Conservation (phyloP, 2,113 vertebrate species). For the Thryonomys swinderianus region DNA sequence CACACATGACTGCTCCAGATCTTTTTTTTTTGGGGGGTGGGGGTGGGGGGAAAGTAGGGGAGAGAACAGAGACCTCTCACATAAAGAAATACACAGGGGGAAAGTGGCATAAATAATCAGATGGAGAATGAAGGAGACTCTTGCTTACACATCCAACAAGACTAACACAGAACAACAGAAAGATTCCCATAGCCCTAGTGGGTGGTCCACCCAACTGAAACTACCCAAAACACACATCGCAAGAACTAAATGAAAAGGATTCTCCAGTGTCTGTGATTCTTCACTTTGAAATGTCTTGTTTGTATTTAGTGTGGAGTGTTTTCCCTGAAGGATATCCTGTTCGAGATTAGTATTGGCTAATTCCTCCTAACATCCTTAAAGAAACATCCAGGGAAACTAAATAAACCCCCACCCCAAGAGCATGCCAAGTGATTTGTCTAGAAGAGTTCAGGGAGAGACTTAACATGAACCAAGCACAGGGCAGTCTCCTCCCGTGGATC, state of each 20-base stretch:
- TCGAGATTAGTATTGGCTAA: slow-evolving; percentile 84
- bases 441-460: not conserved
- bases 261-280: slow-evolving; percentile 50
- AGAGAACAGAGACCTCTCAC: not conserved
- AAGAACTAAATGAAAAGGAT: slow-evolving; percentile 37
- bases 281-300: slow-evolving; percentile 84
- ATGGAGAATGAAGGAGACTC: not conserved
- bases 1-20: not conserved
- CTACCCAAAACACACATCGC: not conserved
- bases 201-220: slow-evolving; percentile 51
- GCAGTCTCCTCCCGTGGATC: not conserved
- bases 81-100: not conserved
- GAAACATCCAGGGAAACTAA: slow-evolving; percentile 76
- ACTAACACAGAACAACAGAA: not conserved
- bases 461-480: not conserved
- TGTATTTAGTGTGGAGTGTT: slow-evolving; percentile 82
- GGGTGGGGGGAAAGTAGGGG: too few species aligned
- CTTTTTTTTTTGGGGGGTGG: not conserved
- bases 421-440: slow-evolving; percentile 58
- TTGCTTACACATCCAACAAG: not conserved
- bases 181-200: not conserved
- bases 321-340: slow-evolving; percentile 90
- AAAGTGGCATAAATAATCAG: not conserved
- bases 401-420: slow-evolving; percentile 68
- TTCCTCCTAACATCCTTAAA: slow-evolving; percentile 79